Percentiles rank a stretch among this genome's conserved stretches.
Conservation (phyloP, 2,888 invertebrate genomes). For the Drosophila nr. fundita region DNA sequence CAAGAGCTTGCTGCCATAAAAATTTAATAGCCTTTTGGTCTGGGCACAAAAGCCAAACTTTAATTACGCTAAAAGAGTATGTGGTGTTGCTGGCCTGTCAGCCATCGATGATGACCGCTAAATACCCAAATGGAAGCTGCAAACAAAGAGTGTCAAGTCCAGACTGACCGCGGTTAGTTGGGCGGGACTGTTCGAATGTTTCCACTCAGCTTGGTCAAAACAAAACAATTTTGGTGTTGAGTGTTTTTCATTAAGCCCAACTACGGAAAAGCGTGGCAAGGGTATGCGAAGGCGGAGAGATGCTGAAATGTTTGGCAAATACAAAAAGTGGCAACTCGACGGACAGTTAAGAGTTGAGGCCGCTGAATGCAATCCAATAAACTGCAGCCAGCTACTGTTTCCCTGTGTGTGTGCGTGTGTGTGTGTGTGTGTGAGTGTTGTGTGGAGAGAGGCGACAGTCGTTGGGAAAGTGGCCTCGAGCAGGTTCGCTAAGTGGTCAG, state of each 20-base stretch:
- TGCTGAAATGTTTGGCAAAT: conserved; percentile 72
- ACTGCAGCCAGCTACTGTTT: conserved; percentile 39
- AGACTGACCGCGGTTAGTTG: conserved; percentile 24
- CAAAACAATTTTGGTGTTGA: conserved; percentile 62
- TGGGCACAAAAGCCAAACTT: conserved; percentile 54
- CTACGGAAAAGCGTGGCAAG: neutral
- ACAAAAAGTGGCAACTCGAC: conserved; percentile 38
- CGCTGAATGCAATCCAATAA: conserved; percentile 68
- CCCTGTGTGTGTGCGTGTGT: conserved; percentile 15
- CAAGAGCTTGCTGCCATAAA: conserved; percentile 3
- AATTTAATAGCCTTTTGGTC: conserved; percentile 7
- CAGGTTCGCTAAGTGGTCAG: conserved; percentile 66
- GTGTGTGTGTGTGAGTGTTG: conserved; percentile 18
- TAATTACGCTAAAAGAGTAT: conserved; percentile 69
- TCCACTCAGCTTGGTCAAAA: conserved; percentile 70
- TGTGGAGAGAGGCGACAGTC: conserved; percentile 21
- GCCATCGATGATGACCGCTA: conserved; percentile 25
- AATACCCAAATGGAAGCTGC: conserved; percentile 40
- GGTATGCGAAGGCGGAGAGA: neutral
- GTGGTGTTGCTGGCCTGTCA: conserved; percentile 35
- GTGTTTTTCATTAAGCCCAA: conserved; percentile 59
- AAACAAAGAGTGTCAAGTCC: conserved; percentile 35
- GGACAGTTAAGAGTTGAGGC: conserved; percentile 44
- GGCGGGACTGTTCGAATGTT: conserved; percentile 20
- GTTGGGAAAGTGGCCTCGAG: conserved; percentile 66